Evolutionary conservation across 35 echinoderm and acorn worm genomes (phyloP).

Genomic region (Chiridota heheva): DNA sequence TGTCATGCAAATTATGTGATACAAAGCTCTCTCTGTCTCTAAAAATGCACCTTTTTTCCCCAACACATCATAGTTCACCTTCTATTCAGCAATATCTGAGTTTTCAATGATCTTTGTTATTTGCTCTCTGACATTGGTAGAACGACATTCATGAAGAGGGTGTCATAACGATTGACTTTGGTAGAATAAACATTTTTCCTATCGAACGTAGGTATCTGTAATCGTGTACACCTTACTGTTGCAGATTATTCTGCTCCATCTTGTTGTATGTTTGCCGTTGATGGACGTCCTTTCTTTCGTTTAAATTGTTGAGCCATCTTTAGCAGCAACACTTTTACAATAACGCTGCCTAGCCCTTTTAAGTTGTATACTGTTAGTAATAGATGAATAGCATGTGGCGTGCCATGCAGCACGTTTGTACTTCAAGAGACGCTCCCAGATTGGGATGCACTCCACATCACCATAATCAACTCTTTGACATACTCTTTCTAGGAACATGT

Average conservation of each 20-base stretch:
- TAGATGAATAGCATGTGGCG: constrained; percentile 7
- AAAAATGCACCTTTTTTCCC: constrained; percentile 5
- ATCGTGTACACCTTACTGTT: background rate
- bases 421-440: background rate
- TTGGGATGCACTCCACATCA: constrained; percentile 20
- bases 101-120: background rate
- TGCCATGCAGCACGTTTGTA: background rate
- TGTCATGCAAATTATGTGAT: constrained; percentile 1
- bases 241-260: background rate
- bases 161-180: background rate
- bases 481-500: background rate
- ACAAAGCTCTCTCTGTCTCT: too few relatives aligned
- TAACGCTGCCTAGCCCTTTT: constrained; percentile 4
- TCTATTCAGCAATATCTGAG: background rate
- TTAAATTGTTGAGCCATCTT: background rate
- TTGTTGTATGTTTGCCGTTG: background rate
- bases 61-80: background rate
- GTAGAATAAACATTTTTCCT: background rate
- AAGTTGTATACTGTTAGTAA: background rate
- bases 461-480: background rate
- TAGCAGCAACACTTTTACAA: background rate
- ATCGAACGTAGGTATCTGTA: constrained; percentile 14
- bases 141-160: background rate
- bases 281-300: constrained; percentile 15
- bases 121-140: background rate